A percentile compares a stretch with the other conserved stretches of the same genome.
These are phyloP conservation scores for Andrena chrysosceles DNA, from an alignment of 2,888 invertebrate genomes.

Conservation along the genomic window DNA sequence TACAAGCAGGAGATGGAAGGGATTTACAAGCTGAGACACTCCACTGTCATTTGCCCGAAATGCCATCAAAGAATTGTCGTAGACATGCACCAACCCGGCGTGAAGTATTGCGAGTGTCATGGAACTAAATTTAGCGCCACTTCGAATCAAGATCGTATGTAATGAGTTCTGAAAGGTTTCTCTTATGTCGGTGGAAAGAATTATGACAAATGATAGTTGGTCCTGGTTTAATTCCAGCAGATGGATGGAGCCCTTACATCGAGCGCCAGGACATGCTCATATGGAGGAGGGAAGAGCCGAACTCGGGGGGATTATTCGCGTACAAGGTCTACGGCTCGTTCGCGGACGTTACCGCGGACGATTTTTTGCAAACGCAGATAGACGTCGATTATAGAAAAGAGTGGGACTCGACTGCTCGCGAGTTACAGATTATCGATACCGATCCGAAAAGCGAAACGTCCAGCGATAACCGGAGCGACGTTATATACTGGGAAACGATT, in stretches of 20 bases:
- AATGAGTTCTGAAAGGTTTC: not conserved
- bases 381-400: constrained; percentile 91
- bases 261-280: constrained; percentile 92
- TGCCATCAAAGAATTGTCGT: constrained; percentile 85
- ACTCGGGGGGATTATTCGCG: constrained; percentile 89
- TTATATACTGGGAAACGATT: constrained; percentile 95
- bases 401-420: constrained; percentile 93
- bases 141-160: constrained; percentile 57
- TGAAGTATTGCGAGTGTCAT: constrained; percentile 86
- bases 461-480: constrained; percentile 87
- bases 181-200: not conserved
- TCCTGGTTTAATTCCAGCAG: constrained; percentile 26
- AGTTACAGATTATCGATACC: constrained; percentile 90
- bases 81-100: constrained; percentile 82
- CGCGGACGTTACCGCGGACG: constrained; percentile 91
- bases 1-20: constrained; percentile 87
- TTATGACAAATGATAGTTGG: not conserved
- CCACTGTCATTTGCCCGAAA: constrained; percentile 86
- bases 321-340: constrained; percentile 96
- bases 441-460: constrained; percentile 86
- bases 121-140: constrained; percentile 61
- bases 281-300: constrained; percentile 91
- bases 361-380: constrained; percentile 93
- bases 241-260: constrained; percentile 91
- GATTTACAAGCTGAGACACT: constrained; percentile 86